phyloP scores from a whole-genome alignment of 1,140 invertebrate species.

The Papilio helenus region DNA sequence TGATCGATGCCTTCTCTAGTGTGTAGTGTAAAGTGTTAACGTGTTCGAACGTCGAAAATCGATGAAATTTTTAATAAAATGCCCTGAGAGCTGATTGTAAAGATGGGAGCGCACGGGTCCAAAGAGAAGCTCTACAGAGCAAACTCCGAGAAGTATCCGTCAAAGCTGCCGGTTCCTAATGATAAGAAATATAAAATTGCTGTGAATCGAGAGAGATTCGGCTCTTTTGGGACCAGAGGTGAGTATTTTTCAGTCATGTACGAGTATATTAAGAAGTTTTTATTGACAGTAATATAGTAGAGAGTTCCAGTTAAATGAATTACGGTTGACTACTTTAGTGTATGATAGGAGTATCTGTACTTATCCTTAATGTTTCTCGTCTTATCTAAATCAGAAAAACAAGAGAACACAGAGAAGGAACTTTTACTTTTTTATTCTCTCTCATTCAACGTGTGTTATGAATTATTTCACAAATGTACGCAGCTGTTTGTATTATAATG shows the following conservation, averaged over 20 bases:
- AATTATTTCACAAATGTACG: not conserved
- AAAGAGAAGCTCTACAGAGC: constrained; percentile 86
- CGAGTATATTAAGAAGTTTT: not conserved
- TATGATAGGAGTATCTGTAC: not conserved
- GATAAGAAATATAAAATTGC: constrained; percentile 81
- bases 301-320: too few species aligned
- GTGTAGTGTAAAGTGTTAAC: constrained; percentile 43
- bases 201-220: constrained; percentile 83
- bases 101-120: constrained; percentile 87
- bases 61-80: constrained; percentile 51
- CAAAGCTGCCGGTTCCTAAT: constrained; percentile 76
- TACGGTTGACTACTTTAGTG: too few species aligned
- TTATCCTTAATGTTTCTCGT: too few species aligned
- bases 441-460: not conserved
- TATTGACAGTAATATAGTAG: not conserved
- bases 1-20: not conserved
- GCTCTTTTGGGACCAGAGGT: constrained; percentile 84
- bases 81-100: constrained; percentile 66
- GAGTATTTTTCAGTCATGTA: constrained; percentile 45
- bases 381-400: too few species aligned
- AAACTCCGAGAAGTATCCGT: constrained; percentile 83
- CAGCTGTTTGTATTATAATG: not conserved
- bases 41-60: constrained; percentile 43
- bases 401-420: too few species aligned
- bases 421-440: too few species aligned